phyloP scores from a whole-genome alignment of 2,797 vertebrate genomes.

The Hippocampus kuda region DNA sequence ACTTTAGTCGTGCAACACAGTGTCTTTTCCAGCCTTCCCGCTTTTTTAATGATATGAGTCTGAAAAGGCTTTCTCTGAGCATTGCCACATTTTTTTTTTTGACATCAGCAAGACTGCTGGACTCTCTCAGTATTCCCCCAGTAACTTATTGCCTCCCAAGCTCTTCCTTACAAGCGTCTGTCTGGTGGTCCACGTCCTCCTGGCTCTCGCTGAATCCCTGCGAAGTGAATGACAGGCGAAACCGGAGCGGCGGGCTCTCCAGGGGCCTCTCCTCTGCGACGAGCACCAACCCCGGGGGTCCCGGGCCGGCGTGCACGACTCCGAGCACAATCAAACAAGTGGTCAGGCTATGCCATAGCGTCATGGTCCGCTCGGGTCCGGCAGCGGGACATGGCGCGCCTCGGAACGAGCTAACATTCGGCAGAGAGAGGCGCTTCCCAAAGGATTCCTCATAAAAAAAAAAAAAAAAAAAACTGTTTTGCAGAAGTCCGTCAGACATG shows the following conservation, averaged over 20 bases:
- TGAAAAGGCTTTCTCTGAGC: neutral
- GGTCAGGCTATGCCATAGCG: slow-evolving; percentile 65
- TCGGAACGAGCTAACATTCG: slow-evolving; percentile 37
- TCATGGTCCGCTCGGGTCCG: slow-evolving; percentile 60
- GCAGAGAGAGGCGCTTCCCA: neutral
- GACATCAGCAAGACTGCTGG: neutral
- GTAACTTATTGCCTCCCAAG: neutral
- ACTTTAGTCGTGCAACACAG: neutral
- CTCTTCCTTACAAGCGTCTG: slow-evolving; percentile 15
- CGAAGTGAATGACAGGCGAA: slow-evolving; percentile 25
- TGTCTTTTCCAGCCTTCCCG: neutral
- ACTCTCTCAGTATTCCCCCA: neutral
- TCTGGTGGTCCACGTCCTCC: slow-evolving; percentile 8
- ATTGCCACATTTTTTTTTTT: neutral
- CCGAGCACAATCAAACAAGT: slow-evolving; percentile 61
- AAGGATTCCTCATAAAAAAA: neutral
- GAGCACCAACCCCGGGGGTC: slow-evolving; percentile 21
- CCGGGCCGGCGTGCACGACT: slow-evolving; percentile 37
- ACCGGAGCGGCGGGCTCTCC: slow-evolving; percentile 43
- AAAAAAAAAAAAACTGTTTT: neutral
- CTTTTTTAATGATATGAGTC: neutral
- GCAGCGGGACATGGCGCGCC: slow-evolving; percentile 50
- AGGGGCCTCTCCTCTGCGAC: slow-evolving; percentile 37
- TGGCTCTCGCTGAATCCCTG: slow-evolving; percentile 9
- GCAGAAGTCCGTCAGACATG: neutral